Evolutionary conservation across 2,113 vertebrate genomes (phyloP).

Genomic region (Scophthalmus maximus): DNA sequence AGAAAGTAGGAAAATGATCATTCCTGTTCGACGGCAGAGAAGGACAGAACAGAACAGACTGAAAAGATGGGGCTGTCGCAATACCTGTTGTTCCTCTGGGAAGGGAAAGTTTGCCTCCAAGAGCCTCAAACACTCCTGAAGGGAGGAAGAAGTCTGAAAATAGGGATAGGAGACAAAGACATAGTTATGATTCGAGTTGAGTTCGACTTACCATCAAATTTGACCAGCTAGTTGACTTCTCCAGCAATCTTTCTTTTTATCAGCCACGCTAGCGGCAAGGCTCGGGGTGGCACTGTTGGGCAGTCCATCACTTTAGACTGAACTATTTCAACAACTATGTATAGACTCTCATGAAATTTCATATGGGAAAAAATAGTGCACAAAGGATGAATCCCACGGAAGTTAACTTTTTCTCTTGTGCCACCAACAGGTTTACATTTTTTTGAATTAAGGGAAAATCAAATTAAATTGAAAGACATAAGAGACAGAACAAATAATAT

Average conservation of each 20-base stretch:
- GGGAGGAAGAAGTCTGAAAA: slow-evolving; percentile 84
- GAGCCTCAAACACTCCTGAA: slow-evolving; percentile 90
- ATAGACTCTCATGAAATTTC: not conserved
- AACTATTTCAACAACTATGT: not conserved
- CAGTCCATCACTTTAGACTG: not conserved
- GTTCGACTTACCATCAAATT: no score
- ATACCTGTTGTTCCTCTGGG: slow-evolving; percentile 86
- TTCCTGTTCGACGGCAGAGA: not conserved
- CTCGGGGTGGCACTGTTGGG: no score
- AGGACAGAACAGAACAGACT: not conserved
- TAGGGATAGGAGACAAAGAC: not conserved
- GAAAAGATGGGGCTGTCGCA: not conserved
- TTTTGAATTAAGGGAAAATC: no score
- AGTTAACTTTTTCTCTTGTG: no score
- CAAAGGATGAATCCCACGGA: no score
- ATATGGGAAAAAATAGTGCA: not conserved
- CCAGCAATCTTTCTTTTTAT: not conserved
- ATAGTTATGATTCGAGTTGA: no score
- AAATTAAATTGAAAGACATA: no score
- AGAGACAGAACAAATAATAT: no score
- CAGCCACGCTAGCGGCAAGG: not conserved
- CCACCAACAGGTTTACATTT: no score
- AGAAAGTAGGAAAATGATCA: slow-evolving; percentile 1
- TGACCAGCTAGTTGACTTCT: not conserved
- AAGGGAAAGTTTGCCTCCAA: slow-evolving; percentile 88